A percentile compares a stretch with the other conserved stretches of the same genome.
These are phyloP conservation scores for Sycophaga agraensis DNA, from an alignment of 1,140 invertebrate species.

Conservation along the genomic window DNA sequence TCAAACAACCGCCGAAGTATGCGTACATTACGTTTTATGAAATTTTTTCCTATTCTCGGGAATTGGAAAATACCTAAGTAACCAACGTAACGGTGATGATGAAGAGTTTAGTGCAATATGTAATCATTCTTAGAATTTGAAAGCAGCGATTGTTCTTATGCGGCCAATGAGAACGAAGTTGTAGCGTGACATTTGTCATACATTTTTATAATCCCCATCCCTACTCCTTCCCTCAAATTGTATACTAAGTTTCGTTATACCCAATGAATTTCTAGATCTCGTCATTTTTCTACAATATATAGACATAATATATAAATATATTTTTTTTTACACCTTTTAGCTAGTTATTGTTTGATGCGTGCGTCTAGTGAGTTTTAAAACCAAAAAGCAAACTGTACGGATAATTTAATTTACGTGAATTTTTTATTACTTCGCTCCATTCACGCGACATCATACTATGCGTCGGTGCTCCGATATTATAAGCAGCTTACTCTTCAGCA, in stretches of 20 bases:
- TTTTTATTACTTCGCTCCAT: conserved; percentile 12
- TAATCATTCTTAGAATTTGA: conserved; percentile 28
- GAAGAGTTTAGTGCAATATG: conserved; percentile 28
- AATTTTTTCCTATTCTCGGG: conserved; percentile 12
- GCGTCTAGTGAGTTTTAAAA: conserved; percentile 27
- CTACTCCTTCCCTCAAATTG: background rate
- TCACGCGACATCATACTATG: conserved; percentile 16
- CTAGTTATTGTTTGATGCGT: conserved; percentile 26
- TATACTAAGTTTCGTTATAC: conserved; percentile 6
- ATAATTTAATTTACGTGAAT: conserved; percentile 19
- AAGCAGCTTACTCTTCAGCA: conserved; percentile 31
- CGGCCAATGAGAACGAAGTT: conserved; percentile 13
- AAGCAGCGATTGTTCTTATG: conserved; percentile 13
- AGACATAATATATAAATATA: background rate
- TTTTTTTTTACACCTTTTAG: conserved; percentile 13
- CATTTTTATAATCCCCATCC: conserved; percentile 26
- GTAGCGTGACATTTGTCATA: conserved; percentile 24
- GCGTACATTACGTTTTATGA: conserved; percentile 18
- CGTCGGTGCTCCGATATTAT: conserved; percentile 27
- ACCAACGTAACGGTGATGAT: background rate
- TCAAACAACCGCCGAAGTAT: background rate
- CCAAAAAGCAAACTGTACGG: conserved; percentile 22
- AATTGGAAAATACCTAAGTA: background rate
- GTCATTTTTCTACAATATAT: conserved; percentile 21
- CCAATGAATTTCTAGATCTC: conserved; percentile 19